A percentile compares a stretch with the other conserved stretches of the same genome.
Evolutionary conservation across 2,113 vertebrate genomes (phyloP).

Genomic region (Corvus cornix): DNA sequence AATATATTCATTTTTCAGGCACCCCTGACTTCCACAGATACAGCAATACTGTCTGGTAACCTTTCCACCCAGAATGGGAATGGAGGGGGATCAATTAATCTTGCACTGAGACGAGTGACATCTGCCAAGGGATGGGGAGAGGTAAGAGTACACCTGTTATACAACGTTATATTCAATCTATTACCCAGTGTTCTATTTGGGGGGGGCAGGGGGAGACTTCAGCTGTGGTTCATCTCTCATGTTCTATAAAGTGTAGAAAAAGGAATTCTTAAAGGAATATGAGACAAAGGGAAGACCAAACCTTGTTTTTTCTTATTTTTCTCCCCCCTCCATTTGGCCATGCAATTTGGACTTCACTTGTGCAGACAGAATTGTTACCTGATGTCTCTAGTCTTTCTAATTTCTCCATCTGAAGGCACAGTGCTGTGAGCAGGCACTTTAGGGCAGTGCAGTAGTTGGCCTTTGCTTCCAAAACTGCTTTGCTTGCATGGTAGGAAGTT

Average conservation of each 20-base stretch:
- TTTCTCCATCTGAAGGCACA: neutral
- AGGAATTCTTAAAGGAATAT: neutral
- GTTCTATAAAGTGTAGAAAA: neutral
- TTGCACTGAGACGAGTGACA: conserved; percentile 89
- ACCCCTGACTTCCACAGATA: conserved; percentile 92
- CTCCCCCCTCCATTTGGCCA: neutral
- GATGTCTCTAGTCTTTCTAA: neutral
- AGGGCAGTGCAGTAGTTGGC: neutral
- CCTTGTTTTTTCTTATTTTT: neutral
- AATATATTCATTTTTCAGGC: conserved; percentile 74
- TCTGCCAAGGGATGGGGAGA: conserved; percentile 96
- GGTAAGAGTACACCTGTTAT: conserved; percentile 61
- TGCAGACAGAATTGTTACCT: neutral
- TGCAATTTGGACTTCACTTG: neutral
- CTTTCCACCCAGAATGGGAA: conserved; percentile 97
- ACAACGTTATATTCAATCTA: rapidly evolving
- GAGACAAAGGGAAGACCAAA: neutral
- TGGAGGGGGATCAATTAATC: conserved; percentile 91
- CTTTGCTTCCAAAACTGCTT: neutral
- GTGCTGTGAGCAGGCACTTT: neutral
- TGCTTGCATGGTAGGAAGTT: neutral
- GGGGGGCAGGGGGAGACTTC: rapidly evolving
- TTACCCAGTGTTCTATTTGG: neutral
- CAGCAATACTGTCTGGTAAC: conserved; percentile 93
- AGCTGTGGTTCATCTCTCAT: neutral